Base-by-base conservation (phyloP, 1,140 invertebrate genomes). In the Aphis gossypii region DNA sequence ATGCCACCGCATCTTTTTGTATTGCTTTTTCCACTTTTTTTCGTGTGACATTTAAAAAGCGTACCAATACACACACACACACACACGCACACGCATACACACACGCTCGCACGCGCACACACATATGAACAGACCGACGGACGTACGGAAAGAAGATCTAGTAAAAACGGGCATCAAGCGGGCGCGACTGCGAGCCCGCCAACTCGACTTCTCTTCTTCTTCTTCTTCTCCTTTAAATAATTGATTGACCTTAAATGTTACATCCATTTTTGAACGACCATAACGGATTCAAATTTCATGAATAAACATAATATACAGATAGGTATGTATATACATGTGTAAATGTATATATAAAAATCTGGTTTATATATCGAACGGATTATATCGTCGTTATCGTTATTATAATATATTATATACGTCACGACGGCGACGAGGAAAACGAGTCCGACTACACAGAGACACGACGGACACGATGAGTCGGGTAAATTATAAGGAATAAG, bases 21-120 rank as follows among this genome's bases (percentile, higher is more conserved):
- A 92, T 92, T n/a, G n/a, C 76, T 92, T 92, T 91, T 92, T 92
- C 90, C 46, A 76, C 68, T 30, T 56, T 92, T 91, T 92, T 54
- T 54, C 48, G 35, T 89, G 76, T 82, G 91, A 92, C 76, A 92
- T 92, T 92, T 92, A 51, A 91, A 92, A 92, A 89, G 21, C 68
- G 87, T 35, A 88, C 60, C 60, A 76, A 76, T 14, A 68, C 86
- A 14, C 46, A n/a, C 86, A 48, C n/a, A 68, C 86, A 14, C 46
- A n/a, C 86, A 48, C 86, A 21, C 86, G 2, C 41, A 14, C 35
- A 38, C 76, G 35, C 35, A 35, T 35, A 35, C 38, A 3, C 82
- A 14, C n/a, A 30, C 56, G n/a, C 60, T 18, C 60, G 18, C 14
- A 20, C n/a, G 18, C 30, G 14, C 56, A 51, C 18, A 9, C 8